Conservation (phyloP, 2,113 vertebrate genomes). For the Proterorhinus semilunaris region DNA sequence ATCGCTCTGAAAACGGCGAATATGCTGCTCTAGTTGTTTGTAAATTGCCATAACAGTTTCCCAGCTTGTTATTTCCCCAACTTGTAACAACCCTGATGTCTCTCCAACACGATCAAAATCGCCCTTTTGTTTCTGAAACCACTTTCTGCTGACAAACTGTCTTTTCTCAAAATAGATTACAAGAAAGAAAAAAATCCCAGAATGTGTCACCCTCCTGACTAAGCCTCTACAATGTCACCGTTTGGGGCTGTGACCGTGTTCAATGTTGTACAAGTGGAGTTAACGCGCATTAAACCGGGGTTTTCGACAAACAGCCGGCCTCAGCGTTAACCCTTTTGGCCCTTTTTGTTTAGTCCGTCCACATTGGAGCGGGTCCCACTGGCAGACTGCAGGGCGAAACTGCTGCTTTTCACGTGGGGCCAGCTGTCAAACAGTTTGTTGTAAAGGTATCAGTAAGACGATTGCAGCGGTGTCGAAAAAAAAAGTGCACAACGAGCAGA, state of each 20-base stretch:
- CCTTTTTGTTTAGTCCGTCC: not conserved
- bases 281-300: constrained; percentile 47
- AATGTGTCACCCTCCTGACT: constrained; percentile 40
- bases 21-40: not conserved
- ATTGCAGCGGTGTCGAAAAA: constrained; percentile 4
- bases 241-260: constrained; percentile 35
- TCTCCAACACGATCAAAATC: constrained; percentile 45
- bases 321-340: constrained; percentile 49
- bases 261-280: constrained; percentile 36
- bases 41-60: not conserved
- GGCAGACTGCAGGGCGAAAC: constrained; percentile 2
- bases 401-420: constrained; percentile 3
- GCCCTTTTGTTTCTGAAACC: constrained; percentile 15
- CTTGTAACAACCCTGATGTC: constrained; percentile 22
- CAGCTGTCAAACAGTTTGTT: constrained; percentile 14
- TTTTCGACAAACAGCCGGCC: constrained; percentile 44
- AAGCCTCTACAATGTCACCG: constrained; percentile 24
- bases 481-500: constrained; percentile 25
- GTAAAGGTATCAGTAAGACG: constrained; percentile 25
- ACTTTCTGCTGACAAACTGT: constrained; percentile 51
- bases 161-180: constrained; percentile 37
- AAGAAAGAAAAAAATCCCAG: constrained; percentile 20
- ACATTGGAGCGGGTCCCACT: constrained; percentile 1
- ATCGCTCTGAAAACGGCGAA: not conserved
- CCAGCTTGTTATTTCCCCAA: not conserved